These are phyloP conservation scores for Propithecus coquereli DNA, from an alignment of 2,113 vertebrate species.

Conservation along the genomic window DNA sequence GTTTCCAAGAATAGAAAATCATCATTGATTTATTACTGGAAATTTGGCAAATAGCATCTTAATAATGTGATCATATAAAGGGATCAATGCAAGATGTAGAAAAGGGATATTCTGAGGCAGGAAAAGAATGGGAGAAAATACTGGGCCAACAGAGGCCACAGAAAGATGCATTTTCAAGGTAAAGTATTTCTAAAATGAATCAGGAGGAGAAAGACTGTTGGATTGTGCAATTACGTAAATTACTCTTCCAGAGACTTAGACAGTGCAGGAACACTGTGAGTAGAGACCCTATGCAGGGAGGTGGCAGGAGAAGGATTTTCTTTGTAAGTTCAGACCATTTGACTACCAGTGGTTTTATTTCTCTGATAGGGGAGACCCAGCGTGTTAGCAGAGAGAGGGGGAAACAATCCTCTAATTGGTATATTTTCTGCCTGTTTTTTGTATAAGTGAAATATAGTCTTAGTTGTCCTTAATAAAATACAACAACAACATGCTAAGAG, in stretches of 20 bases:
- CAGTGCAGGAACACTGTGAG: background rate
- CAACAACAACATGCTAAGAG: background rate
- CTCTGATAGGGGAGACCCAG: background rate
- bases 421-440: background rate
- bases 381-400: background rate
- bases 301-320: background rate
- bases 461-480: background rate
- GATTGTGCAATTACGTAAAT: background rate
- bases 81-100: background rate
- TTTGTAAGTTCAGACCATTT: too few relatives aligned
- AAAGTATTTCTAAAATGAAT: constrained; percentile 24
- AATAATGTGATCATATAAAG: constrained; percentile 21
- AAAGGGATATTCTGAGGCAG: background rate
- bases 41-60: background rate
- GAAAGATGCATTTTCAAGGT: constrained; percentile 6
- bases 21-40: background rate
- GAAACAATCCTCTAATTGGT: background rate
- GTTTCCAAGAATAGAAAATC: background rate
- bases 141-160: background rate
- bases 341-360: background rate
- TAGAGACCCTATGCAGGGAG: background rate
- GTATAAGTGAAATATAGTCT: background rate
- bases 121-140: background rate
- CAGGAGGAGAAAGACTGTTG: background rate
- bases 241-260: background rate